These are phyloP conservation scores for Bubalus kerabau DNA, from an alignment of 2,113 vertebrate species.

Conservation along the genomic window DNA sequence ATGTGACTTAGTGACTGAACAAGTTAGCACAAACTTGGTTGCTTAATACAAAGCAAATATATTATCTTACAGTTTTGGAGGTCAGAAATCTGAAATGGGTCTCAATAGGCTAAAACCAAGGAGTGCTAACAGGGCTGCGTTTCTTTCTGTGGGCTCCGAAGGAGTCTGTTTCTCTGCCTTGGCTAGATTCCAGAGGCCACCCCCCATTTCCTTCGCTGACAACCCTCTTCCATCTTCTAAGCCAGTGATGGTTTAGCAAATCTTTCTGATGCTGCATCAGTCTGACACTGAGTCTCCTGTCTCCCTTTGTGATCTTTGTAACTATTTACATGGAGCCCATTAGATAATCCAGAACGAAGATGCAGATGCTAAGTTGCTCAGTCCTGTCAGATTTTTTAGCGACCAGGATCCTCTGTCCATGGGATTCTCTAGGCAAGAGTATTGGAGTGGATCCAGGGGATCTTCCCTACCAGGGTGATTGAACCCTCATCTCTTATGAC, in stretches of 20 bases:
- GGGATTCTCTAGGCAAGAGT: neutral
- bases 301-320: neutral
- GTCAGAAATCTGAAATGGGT: neutral
- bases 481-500: neutral
- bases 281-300: neutral
- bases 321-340: neutral
- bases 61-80: neutral
- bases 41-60: neutral
- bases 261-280: neutral
- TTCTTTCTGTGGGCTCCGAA: neutral
- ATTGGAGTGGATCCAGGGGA: neutral
- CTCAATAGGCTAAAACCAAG: neutral
- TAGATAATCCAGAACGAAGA: neutral
- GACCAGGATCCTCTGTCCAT: neutral
- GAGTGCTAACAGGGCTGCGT: neutral
- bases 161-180: neutral
- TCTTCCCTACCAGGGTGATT: neutral
- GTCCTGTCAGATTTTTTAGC: neutral
- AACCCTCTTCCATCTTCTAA: neutral
- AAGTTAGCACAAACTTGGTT: neutral
- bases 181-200: neutral
- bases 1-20: neutral
- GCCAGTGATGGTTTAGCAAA: neutral
- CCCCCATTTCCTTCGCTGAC: neutral
- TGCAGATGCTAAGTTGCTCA: neutral